Evolutionary conservation across 2,113 vertebrate genomes (phyloP).

Genomic region (Hylia prasina): DNA sequence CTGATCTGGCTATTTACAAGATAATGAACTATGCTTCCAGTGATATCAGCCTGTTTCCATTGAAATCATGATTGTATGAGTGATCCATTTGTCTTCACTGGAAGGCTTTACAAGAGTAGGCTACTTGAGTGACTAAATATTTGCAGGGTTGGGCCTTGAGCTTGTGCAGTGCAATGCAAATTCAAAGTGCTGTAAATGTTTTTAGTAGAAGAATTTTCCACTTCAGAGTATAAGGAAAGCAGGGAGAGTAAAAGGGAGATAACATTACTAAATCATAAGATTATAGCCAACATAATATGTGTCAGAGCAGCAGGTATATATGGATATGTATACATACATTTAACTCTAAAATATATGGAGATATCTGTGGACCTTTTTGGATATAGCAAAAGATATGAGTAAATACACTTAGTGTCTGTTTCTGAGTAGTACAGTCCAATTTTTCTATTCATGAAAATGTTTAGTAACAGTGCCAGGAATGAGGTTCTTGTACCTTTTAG

Average conservation of each 20-base stretch:
- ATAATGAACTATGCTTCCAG: background rate
- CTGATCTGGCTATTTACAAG: constrained; percentile 17
- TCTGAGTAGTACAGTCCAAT: background rate
- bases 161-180: constrained; percentile 41
- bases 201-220: constrained; percentile 39
- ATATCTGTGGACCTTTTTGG: background rate
- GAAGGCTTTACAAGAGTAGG: constrained; percentile 4
- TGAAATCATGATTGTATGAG: background rate
- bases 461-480: background rate
- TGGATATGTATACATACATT: background rate
- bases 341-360: background rate
- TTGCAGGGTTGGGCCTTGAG: constrained; percentile 35
- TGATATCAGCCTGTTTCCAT: background rate
- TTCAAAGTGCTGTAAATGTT: constrained; percentile 34
- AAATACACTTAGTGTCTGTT: background rate
- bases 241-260: constrained; percentile 1
- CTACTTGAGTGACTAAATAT: constrained; percentile 37
- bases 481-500: background rate
- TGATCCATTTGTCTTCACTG: background rate
- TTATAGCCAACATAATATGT: background rate
- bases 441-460: background rate
- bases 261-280: background rate
- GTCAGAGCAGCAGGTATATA: background rate
- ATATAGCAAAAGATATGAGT: background rate
- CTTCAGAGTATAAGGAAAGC: constrained; percentile 1